These are phyloP conservation scores for Ptilonorhynchus violaceus DNA, from an alignment of 2,113 vertebrate genomes.

Conservation along the genomic window DNA sequence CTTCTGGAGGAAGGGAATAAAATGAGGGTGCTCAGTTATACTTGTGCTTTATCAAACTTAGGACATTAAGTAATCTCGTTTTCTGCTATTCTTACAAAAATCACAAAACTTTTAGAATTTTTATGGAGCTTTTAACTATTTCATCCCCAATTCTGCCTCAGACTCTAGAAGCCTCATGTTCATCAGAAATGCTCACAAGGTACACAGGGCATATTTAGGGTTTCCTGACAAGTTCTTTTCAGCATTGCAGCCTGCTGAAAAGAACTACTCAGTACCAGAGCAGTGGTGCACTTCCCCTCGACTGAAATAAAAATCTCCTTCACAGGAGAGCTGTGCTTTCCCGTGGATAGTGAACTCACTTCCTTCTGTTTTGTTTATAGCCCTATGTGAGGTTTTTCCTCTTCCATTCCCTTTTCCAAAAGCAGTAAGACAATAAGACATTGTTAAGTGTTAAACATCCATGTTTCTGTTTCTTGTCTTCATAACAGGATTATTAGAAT, in stretches of 20 bases:
- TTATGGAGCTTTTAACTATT: background rate
- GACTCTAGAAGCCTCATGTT: background rate
- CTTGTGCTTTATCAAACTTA: background rate
- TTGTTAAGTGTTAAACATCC: constrained; percentile 48
- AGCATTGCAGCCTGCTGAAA: background rate
- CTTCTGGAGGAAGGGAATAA: constrained; percentile 52
- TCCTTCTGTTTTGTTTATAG: constrained; percentile 60
- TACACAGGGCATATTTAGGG: background rate
- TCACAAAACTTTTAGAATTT: background rate
- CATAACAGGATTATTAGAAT: background rate
- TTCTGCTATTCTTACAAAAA: background rate
- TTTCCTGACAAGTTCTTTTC: background rate
- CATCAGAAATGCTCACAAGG: background rate
- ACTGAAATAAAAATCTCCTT: background rate
- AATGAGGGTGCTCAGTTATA: background rate
- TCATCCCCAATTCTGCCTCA: background rate
- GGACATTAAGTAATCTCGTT: background rate
- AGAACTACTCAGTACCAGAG: background rate
- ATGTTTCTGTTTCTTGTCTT: constrained; percentile 43
- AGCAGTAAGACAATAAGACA: constrained; percentile 37
- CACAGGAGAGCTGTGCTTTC: constrained; percentile 3
- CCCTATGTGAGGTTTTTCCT: constrained; percentile 34
- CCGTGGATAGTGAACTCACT: constrained; percentile 45
- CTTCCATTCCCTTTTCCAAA: constrained; percentile 54
- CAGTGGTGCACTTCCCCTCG: background rate